Evolutionary conservation across 1,140 invertebrate species (phyloP), one percentile per base, ranked within the genome.

Genomic region (Polyergus mexicanus): DNA sequence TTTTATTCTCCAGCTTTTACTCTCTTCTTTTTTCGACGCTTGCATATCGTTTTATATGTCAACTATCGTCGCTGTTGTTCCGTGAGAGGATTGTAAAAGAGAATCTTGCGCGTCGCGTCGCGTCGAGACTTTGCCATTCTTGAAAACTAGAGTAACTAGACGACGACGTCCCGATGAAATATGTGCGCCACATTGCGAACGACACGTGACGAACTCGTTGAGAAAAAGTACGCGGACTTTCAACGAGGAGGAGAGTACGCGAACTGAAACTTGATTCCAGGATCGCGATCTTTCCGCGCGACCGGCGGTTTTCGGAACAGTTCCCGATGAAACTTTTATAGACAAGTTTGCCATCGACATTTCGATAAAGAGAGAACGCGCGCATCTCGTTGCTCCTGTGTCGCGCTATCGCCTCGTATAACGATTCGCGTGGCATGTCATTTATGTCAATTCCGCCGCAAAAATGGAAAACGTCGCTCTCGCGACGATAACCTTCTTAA

Each of bases 171-270:
- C 51, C 38, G 68, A 71, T 83, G 78, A 83, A 83, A 83, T 74
- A 74, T 83, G 78, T 74, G 78, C 78, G 78, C 25, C 68, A 74
- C 78, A 74, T 83, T 83, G 68, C 62, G 47, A 74, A 83, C 78
- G 78, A 83, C 78, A 83, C 78, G 78, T 83, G 78, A 54, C 54
- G 78, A 32, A 35, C 68, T 74, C 25, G 78, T 81, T 81, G 47
- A n/a, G 68, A 44, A 83, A 44, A 83, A 83, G 78, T 54, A 72
- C 38, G 68, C 11, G 54, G 78, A 83, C 78, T 83, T 74, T 74
- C 78, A 83, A 83, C 78, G 68, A 60, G 68, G 51, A 74, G 38
- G 62, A 62, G 74, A 74, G 65, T 72, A 35, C 25, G 32, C 13
- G 51, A 19, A 44, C 54, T 44, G 68, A 83, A 83, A 83, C 78